These are phyloP conservation scores for Hydrotaea diabolus DNA, from an alignment of 2,888 invertebrate genomes.

Conservation along the genomic window DNA sequence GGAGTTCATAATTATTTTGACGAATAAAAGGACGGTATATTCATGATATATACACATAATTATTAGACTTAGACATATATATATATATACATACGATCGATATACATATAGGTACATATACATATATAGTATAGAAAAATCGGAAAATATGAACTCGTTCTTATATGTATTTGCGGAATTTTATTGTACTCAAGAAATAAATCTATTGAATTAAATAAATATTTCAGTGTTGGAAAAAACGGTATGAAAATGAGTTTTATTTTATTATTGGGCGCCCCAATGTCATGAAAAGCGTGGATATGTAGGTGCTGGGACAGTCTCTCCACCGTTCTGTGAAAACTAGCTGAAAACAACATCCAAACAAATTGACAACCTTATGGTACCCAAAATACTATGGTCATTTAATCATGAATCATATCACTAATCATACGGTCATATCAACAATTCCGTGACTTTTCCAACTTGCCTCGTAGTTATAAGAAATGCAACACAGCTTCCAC, in stretches of 20 bases:
- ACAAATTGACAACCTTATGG: no score
- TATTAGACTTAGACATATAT: constrained; percentile 18
- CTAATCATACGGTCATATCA: no score
- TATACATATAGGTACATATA: constrained; percentile 19
- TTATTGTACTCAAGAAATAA: constrained; percentile 68
- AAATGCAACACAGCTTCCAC: no score
- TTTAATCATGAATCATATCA: no score
- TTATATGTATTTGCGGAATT: constrained; percentile 69
- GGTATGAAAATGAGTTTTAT: neutral
- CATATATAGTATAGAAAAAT: neutral
- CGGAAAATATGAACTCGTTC: constrained; percentile 50
- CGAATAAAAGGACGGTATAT: neutral
- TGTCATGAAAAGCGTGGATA: no score
- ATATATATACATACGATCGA: constrained; percentile 4
- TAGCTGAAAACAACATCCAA: no score
- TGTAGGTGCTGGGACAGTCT: no score
- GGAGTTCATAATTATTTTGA: constrained; percentile 15
- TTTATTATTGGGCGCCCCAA: neutral
- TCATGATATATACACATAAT: constrained; percentile 23
- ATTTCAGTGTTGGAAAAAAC: constrained; percentile 70
- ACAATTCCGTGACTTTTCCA: no score
- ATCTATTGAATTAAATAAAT: constrained; percentile 60
- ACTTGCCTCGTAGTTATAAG: no score
- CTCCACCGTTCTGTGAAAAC: no score
- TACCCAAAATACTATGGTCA: no score